Base-by-base conservation (phyloP, 2,797 vertebrate genomes). In the Strix occidentalis region DNA sequence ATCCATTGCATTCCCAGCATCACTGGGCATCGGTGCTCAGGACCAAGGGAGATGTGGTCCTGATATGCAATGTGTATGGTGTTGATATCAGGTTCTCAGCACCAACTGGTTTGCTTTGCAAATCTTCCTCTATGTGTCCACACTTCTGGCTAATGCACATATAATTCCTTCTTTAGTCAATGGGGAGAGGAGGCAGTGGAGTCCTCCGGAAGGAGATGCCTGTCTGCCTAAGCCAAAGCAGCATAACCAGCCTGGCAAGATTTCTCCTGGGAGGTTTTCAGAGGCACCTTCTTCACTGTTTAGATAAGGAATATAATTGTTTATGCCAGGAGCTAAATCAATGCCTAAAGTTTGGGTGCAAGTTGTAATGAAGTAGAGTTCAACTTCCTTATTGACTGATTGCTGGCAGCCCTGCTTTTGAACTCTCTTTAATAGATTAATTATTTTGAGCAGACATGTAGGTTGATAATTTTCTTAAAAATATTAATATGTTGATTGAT, bases 21-120 rank as follows among this genome's bases (percentile, higher is more conserved):
- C 58, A 48, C 31, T 13, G 61, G 12, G 20, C 18, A 18, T 2
- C 1, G 4, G 48, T 33, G 24, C 48, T 56, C 2, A 8, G 72
- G 43, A 56, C 31, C 21, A 56, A 56, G 18, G 24, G 7, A 64
- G 29, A 41, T n/a, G n/a, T n/a, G n/a, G n/a, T n/a, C n/a, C n/a
- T n/a, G n/a, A n/a, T n/a, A n/a, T n/a, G n/a, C n/a, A 87, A 66
- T 8, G 11, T 8, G 0, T 10, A 8, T 1, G 4, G 29, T 58
- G 51, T 9, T 9, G 20, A 11, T 76, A 8, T 19, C n/a, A 33
- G 29, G 43, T 75, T 9, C 46, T 83, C 33, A 31, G 35, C 46
- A 83, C 5, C 56, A 81, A 16, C 9, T 13, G 17, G 14, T 46
- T 84, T 86, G 51, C 64, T 89, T 41, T 84, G 54, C 48, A 80